Evolutionary conservation across 2,888 invertebrate species (phyloP).

Genomic region (Dendrolimus pini): DNA sequence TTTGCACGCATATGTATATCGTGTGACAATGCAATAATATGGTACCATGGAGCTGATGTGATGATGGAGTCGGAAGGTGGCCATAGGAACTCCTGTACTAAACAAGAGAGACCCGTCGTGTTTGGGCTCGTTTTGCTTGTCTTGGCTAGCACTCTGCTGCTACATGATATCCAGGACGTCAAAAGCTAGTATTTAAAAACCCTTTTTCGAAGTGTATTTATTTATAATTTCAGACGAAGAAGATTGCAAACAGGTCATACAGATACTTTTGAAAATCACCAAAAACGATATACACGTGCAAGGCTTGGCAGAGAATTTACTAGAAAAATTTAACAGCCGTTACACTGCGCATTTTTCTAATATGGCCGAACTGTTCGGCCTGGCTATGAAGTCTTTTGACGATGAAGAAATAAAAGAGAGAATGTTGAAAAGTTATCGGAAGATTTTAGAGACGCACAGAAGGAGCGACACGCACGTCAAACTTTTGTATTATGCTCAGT

Average conservation of each 20-base stretch:
- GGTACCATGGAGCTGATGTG: too few relatives aligned
- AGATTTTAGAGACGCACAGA: conserved; percentile 21
- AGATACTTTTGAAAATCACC: not conserved
- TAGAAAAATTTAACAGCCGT: not conserved
- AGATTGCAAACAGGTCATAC: not conserved
- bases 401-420: not conserved
- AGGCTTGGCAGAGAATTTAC: not conserved
- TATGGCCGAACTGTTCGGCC: conserved; percentile 31
- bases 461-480: conserved; percentile 30
- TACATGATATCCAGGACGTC: too few relatives aligned
- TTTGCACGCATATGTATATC: too few relatives aligned
- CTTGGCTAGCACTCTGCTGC: too few relatives aligned
- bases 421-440: conserved; percentile 21
- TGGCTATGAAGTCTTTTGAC: conserved; percentile 15
- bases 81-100: too few relatives aligned
- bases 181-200: too few relatives aligned
- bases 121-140: too few relatives aligned
- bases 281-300: not conserved
- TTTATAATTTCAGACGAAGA: not conserved
- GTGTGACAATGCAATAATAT: too few relatives aligned
- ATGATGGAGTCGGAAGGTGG: too few relatives aligned
- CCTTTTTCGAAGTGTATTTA: too few relatives aligned
- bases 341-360: conserved; percentile 11
- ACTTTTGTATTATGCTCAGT: conserved; percentile 32
- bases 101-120: too few relatives aligned